Base-by-base conservation (phyloP, 2,797 vertebrate species). In the Acanthurus lineatus region DNA sequence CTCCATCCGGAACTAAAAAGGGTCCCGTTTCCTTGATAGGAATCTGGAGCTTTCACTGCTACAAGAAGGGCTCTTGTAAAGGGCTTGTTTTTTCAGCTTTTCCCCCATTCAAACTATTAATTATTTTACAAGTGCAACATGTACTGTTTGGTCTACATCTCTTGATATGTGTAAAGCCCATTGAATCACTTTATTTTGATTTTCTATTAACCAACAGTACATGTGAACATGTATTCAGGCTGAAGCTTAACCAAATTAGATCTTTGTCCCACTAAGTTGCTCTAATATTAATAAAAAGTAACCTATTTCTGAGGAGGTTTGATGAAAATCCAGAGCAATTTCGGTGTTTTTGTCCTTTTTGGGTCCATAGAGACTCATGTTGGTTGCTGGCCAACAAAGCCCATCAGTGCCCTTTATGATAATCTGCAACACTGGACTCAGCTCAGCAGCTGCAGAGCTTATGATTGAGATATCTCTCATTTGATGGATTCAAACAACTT, bases 21-120 rank as follows among this genome's bases (percentile, higher is more conserved):
- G 83, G 69, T 82, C 71, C 52, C 63, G 28, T 93, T 91, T 93
- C 85, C 64, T 11, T 42, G 91, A 92, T 92, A 92, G 80, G 66
- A 79, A 93, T 93, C 90, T 92, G 42, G 35, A 80, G 82, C 81
- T 89, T 89, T 86, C 78, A 77, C 32, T 42, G 76, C 80, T 82
- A 89, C 86, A 91, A 90, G 86, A 40, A 74, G 81, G 87, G 71
- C 69, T 87, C 77, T 90, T 91, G 86, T 91, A 77, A 64, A 82
- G 83, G 91, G 91, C 91, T 90, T 81, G 76, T 66, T 15, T 89
- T 88, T 74, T 83, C 66, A 53, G 73, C 81, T 79, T 88, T 89
- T 83, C 62, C 73, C 77, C 19, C 9, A 53, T 89, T 90, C 71
- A 90, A 53, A 79, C 69, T 66, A 53, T 84, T 70, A 76, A 84